phyloP scores from a whole-genome alignment of 2,797 vertebrate genomes.

The Chrysocyon brachyurus region DNA sequence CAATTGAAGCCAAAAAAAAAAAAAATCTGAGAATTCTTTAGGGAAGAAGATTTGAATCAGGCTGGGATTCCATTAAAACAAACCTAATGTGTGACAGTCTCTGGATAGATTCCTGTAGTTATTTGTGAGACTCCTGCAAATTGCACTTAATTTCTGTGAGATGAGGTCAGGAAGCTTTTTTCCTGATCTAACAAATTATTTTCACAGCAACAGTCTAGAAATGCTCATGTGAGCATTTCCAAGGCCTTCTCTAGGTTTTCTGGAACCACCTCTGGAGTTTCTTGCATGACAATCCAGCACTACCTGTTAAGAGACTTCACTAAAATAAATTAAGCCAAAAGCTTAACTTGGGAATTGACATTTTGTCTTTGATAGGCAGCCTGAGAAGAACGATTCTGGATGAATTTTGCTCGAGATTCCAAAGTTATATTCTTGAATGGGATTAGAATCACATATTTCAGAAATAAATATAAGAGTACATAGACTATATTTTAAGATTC shows the following conservation, averaged over 20 bases:
- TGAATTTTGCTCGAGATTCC: slow-evolving; percentile 15
- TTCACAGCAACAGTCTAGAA: neutral
- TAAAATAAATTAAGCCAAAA: neutral
- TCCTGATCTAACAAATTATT: neutral
- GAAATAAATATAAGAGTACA: slow-evolving; percentile 26
- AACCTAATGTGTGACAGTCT: neutral
- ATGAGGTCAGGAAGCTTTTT: neutral
- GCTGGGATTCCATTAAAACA: neutral
- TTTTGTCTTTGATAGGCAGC: neutral
- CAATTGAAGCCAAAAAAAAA: neutral
- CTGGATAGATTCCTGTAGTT: neutral
- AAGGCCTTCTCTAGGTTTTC: too few species aligned
- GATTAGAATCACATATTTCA: slow-evolving; percentile 35
- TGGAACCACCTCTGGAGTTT: neutral
- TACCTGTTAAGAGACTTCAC: neutral
- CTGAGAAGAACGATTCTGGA: neutral
- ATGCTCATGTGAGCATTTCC: neutral
- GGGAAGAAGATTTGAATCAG: neutral
- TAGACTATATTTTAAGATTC: too few species aligned
- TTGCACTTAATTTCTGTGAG: neutral
- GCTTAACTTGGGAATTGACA: neutral
- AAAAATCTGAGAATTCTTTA: neutral
- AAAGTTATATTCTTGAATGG: slow-evolving; percentile 20
- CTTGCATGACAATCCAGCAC: too few species aligned
- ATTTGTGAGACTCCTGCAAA: neutral